Base-by-base conservation (phyloP, 2,113 vertebrate species). In the Lipotes vexillifer region DNA sequence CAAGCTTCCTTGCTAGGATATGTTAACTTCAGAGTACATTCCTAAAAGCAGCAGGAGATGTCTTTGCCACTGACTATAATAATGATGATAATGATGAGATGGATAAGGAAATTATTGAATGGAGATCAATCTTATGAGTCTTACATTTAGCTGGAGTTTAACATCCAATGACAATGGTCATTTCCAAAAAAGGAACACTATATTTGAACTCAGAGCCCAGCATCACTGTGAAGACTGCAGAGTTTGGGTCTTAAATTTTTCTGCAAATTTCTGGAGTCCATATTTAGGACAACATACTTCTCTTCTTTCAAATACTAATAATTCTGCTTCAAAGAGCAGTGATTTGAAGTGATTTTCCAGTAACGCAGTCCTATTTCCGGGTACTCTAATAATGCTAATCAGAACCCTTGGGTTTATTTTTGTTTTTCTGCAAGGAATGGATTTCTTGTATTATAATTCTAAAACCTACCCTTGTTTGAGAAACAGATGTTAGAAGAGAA, bases 401-500 rank as follows among this genome's bases (percentile, higher is more conserved):
- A 21, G 83, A 96, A 85, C 23, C 69, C 88, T 36, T 44, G n/a
- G 94, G 87, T 80, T 93, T 87, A 84, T 77, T 97, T 97, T 97
- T 80, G 57, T 93, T 94, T 92, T 83, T 25, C 90, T 96, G 75
- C 72, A 59, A 93, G 72, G 91, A 95, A 80, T 59, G 63, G 72
- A 68, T 59, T 91, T 68, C 63, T 96, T 86, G 69, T 81, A 80
- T 90, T 93, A 52, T 46, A 86, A 92, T 81, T 87, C 46, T 81
- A 81, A 92, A 96, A 83, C 21, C 49, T 92, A 74, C 65, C 59
- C n/a, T 95, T 93, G 49, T 94, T 93, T 91, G 63, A 95, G 85
- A 96, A 93, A 92, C 86, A 97, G 96, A 92, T 92, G 69, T 93
- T 93, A 85, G 38, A 85, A 66, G 92, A 90, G 41, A 87, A 90